Evolutionary conservation across 2,888 invertebrate genomes (phyloP).

Genomic region (Callimorpha dominula): DNA sequence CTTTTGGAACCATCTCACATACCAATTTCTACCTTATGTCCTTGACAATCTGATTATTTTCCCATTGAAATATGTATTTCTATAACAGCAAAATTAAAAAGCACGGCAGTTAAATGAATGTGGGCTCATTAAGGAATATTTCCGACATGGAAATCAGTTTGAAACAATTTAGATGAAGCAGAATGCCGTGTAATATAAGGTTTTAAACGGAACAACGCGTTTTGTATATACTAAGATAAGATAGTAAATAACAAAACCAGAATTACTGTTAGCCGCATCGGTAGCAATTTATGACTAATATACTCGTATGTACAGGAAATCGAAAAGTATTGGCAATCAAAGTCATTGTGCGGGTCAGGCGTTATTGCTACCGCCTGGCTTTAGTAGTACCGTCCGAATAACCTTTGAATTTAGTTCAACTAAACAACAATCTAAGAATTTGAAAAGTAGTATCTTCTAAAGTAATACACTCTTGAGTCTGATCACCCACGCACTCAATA

Average conservation of each 20-base stretch:
- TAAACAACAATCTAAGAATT: constrained; percentile 19
- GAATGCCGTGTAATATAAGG: constrained; percentile 57
- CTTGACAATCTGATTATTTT: constrained; percentile 43
- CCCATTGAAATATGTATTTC: constrained; percentile 26
- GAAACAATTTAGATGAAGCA: constrained; percentile 62
- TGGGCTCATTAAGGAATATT: constrained; percentile 75
- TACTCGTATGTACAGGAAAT: constrained; percentile 12
- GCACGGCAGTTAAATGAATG: constrained; percentile 56
- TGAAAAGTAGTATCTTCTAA: constrained; percentile 19
- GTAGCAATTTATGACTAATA: constrained; percentile 25
- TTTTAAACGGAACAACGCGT: constrained; percentile 60
- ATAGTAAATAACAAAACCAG: constrained; percentile 23
- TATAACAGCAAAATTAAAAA: constrained; percentile 44
- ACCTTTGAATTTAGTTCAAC: constrained; percentile 39
- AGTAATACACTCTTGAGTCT: constrained; percentile 32
- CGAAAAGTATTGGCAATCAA: constrained; percentile 1
- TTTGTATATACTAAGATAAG: constrained; percentile 34
- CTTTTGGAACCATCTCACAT: constrained; percentile 51
- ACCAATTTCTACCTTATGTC: constrained; percentile 67
- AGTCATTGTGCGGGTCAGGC: constrained; percentile 32
- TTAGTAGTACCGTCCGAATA: background rate
- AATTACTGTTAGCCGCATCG: background rate
- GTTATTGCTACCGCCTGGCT: constrained; percentile 39
- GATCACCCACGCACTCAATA: constrained; percentile 51
- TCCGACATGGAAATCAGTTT: constrained; percentile 66